phyloP scores from a whole-genome alignment of 2,113 vertebrate species.

The Mastomys natalensis region DNA sequence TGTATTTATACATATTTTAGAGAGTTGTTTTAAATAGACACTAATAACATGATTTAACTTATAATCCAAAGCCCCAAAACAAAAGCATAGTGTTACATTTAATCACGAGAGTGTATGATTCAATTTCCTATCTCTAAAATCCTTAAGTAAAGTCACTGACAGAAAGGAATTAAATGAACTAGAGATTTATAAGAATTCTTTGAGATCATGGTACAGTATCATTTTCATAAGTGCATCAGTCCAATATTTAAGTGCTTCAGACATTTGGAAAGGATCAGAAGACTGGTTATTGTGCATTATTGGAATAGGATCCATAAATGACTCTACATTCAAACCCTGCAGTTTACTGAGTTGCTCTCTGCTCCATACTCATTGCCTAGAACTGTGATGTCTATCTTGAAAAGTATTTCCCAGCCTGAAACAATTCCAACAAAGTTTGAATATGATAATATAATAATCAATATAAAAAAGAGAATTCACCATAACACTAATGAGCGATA shows the following conservation, averaged over 20 bases:
- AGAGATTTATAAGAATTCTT: neutral
- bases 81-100: neutral
- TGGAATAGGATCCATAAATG: neutral
- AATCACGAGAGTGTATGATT: neutral
- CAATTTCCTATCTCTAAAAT: neutral
- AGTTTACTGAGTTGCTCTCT: neutral
- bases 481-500: neutral
- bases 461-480: neutral
- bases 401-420: neutral
- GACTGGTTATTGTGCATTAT: fast-evolving
- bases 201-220: neutral
- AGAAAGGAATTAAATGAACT: neutral
- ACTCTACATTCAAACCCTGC: neutral
- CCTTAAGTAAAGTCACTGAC: neutral
- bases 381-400: neutral
- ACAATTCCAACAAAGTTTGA: neutral
- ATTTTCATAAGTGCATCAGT: neutral
- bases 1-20: neutral
- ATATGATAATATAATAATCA: neutral
- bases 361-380: neutral
- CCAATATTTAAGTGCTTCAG: neutral
- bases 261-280: neutral
- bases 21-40: neutral
- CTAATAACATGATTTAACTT: neutral
- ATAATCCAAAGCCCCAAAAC: too few relatives aligned